A percentile compares a stretch with the other conserved stretches of the same genome.
Conservation (phyloP, 1,140 invertebrate genomes). For the Formica exsecta region DNA sequence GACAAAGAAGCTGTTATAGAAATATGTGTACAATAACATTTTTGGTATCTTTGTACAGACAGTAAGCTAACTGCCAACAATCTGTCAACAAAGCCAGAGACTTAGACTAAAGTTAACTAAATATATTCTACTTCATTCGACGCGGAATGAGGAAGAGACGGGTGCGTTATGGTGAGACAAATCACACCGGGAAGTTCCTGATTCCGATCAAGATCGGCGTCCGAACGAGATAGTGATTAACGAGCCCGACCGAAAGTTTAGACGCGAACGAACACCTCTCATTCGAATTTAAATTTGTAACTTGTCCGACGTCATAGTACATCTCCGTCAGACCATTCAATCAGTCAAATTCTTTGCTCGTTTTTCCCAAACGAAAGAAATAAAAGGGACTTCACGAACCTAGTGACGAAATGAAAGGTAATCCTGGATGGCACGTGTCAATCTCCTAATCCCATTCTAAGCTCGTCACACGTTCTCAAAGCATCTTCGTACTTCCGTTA, state of each 20-base stretch:
- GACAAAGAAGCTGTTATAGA: background rate
- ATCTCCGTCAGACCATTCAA: conserved; percentile 60
- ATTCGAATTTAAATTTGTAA: conserved; percentile 51
- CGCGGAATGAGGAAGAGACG: conserved; percentile 52
- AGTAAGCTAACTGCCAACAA: conserved; percentile 8
- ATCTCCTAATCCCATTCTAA: conserved; percentile 12
- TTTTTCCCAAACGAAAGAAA: background rate
- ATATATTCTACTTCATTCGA: conserved; percentile 31
- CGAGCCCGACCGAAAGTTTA: conserved; percentile 41
- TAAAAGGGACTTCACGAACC: conserved; percentile 12
- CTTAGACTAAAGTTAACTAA: conserved; percentile 44
- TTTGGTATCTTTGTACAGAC: background rate
- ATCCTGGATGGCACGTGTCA: background rate
- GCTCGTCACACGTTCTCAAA: conserved; percentile 1
- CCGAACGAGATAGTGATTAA: conserved; percentile 52
- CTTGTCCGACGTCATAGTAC: conserved; percentile 59
- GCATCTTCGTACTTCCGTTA: background rate
- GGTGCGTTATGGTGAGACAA: conserved; percentile 51
- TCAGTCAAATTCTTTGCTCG: conserved; percentile 48
- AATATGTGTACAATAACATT: background rate
- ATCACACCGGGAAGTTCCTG: conserved; percentile 45
- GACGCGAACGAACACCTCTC: conserved; percentile 42
- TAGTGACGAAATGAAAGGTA: conserved; percentile 15
- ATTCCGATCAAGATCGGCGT: conserved; percentile 63
- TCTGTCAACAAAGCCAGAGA: conserved; percentile 22